A percentile compares a stretch with the other conserved stretches of the same genome.
phyloP scores from a whole-genome alignment of 2,113 vertebrate species.

The Callospermophilus lateralis region DNA sequence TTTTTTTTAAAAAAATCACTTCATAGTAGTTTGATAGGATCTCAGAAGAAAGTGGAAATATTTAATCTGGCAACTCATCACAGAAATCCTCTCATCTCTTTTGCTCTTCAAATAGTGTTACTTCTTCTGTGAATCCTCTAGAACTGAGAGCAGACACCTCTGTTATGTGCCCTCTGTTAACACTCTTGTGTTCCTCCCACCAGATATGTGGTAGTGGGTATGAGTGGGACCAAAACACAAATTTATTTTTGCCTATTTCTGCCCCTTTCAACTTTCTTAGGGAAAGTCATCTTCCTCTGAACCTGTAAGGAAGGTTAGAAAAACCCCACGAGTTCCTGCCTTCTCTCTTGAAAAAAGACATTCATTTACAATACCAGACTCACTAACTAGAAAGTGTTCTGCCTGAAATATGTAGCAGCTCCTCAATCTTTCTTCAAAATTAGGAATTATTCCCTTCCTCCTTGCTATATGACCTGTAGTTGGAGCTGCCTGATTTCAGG shows the following conservation, averaged over 20 bases:
- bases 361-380: constrained; percentile 9
- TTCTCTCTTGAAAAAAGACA: neutral
- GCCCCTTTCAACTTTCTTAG: neutral
- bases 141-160: neutral
- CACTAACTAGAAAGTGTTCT: neutral
- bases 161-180: neutral
- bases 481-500: neutral
- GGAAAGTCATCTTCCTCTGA: neutral
- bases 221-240: neutral
- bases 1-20: neutral
- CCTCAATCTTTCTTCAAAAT: neutral
- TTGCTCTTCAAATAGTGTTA: neutral
- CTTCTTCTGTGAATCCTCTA: neutral
- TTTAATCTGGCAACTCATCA: neutral
- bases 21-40: neutral
- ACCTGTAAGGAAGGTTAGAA: neutral
- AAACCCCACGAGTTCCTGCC: neutral
- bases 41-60: neutral
- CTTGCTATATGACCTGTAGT: neutral
- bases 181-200: neutral
- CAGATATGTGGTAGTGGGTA: neutral
- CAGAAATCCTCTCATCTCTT: neutral
- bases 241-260: constrained; percentile 4
- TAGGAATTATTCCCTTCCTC: neutral
- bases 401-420: neutral